phyloP scores from a whole-genome alignment of 2,888 invertebrate genomes.

The Suillia variegata region DNA sequence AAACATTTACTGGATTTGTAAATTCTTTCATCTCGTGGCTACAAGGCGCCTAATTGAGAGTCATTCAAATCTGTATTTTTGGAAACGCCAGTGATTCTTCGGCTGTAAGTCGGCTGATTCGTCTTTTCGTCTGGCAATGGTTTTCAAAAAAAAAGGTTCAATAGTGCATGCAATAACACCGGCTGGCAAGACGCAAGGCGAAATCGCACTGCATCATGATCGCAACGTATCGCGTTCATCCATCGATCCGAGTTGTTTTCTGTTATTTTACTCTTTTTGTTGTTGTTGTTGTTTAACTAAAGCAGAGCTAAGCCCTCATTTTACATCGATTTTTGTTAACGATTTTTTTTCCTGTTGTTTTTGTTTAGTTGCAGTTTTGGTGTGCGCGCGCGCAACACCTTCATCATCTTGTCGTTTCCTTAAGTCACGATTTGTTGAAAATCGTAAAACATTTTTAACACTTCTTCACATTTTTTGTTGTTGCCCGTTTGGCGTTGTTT shows the following conservation, averaged over 20 bases:
- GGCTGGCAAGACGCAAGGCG: too few species aligned
- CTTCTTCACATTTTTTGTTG: slow-evolving; percentile 34
- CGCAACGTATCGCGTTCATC: slow-evolving; percentile 5
- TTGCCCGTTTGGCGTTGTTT: not conserved
- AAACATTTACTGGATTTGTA: too few species aligned
- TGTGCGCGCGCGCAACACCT: slow-evolving; percentile 12
- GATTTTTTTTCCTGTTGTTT: not conserved
- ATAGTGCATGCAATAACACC: slow-evolving; percentile 19
- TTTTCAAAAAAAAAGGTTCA: slow-evolving; percentile 15
- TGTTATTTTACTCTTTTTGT: slow-evolving; percentile 15
- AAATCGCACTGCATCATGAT: slow-evolving; percentile 18
- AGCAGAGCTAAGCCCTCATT: too few species aligned
- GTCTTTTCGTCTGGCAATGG: not conserved
- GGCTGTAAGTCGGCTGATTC: not conserved
- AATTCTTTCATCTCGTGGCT: too few species aligned
- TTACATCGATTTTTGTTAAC: not conserved
- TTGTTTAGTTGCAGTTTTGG: not conserved
- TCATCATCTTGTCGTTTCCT: slow-evolving; percentile 26
- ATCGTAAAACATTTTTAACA: slow-evolving; percentile 56
- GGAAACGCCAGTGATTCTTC: not conserved
- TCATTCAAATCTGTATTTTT: too few species aligned
- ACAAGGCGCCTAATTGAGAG: too few species aligned
- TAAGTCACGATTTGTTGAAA: slow-evolving; percentile 52
- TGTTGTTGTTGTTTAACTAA: too few species aligned
- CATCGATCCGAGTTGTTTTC: slow-evolving; percentile 7